Evolutionary conservation across 2,797 vertebrate genomes (phyloP).

Genomic region (Babyrousa celebensis): DNA sequence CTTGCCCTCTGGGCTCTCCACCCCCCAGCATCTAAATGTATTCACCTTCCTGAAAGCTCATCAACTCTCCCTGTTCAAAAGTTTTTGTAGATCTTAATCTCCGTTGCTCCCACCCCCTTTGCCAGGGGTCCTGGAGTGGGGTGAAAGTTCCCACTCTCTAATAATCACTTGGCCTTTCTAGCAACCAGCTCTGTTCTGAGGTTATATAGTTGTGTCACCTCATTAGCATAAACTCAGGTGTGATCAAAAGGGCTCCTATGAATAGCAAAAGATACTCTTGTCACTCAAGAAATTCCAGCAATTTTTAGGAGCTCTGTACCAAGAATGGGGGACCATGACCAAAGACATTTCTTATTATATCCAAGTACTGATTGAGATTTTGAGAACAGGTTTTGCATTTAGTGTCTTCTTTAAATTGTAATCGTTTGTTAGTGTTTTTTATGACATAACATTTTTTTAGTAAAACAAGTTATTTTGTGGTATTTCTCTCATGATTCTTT

Average conservation of each 20-base stretch:
- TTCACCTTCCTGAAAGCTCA: neutral
- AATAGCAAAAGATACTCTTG: neutral
- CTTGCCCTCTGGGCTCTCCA: neutral
- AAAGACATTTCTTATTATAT: neutral
- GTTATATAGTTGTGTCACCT: neutral
- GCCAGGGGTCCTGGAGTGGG: neutral
- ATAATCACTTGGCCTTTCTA: neutral
- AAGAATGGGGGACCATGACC: neutral
- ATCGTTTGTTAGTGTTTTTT: constrained; percentile 14
- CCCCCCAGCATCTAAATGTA: neutral
- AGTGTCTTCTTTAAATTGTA: neutral
- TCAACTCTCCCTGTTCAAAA: neutral
- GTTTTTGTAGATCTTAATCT: neutral
- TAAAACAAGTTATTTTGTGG: constrained; percentile 29
- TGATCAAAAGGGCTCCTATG: neutral
- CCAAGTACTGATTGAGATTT: neutral
- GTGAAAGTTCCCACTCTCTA: neutral
- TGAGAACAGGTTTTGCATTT: constrained; percentile 10
- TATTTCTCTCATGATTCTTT: constrained; percentile 5
- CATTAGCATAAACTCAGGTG: neutral
- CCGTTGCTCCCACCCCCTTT: neutral
- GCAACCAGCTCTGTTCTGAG: too few relatives aligned
- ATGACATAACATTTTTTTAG: constrained; percentile 43
- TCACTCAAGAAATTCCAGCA: neutral
- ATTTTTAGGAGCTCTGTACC: neutral